These are phyloP conservation scores for Drosophila pruinosa DNA, from an alignment of 1,140 invertebrate species.

Conservation along the genomic window DNA sequence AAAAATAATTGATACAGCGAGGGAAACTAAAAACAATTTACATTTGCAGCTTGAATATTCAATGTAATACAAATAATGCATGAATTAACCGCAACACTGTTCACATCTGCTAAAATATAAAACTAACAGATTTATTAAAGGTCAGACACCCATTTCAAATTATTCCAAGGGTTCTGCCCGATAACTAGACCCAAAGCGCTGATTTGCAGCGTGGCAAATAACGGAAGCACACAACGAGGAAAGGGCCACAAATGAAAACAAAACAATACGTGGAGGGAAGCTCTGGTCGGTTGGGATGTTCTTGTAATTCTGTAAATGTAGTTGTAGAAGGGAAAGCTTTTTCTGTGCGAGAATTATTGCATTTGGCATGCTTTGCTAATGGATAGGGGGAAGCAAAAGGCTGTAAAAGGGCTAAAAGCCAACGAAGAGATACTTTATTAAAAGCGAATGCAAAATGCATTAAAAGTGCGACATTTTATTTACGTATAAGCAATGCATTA, in stretches of 20 bases:
- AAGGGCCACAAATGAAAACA: neutral
- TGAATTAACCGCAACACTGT: too few relatives aligned
- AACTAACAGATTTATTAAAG: neutral
- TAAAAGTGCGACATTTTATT: constrained; percentile 5
- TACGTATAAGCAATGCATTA: constrained; percentile 7
- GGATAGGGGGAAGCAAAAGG: neutral
- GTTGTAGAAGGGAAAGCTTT: neutral
- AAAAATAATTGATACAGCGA: too few relatives aligned
- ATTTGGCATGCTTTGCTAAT: neutral
- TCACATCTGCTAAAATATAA: neutral
- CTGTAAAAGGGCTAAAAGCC: constrained; percentile 6
- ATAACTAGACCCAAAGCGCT: neutral
- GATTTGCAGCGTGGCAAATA: too few relatives aligned
- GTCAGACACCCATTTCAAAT: neutral
- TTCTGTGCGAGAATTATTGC: neutral
- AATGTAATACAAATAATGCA: too few relatives aligned
- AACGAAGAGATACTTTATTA: neutral
- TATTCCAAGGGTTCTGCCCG: neutral
- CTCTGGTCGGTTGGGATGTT: neutral
- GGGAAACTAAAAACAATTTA: too few relatives aligned
- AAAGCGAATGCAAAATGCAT: constrained; percentile 1
- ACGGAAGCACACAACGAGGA: neutral
- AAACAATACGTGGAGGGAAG: neutral
- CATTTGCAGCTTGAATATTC: too few relatives aligned
- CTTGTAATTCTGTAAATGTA: neutral